Evolutionary conservation across 1,140 invertebrate genomes (phyloP).

Genomic region (Drosophila novamexicana): DNA sequence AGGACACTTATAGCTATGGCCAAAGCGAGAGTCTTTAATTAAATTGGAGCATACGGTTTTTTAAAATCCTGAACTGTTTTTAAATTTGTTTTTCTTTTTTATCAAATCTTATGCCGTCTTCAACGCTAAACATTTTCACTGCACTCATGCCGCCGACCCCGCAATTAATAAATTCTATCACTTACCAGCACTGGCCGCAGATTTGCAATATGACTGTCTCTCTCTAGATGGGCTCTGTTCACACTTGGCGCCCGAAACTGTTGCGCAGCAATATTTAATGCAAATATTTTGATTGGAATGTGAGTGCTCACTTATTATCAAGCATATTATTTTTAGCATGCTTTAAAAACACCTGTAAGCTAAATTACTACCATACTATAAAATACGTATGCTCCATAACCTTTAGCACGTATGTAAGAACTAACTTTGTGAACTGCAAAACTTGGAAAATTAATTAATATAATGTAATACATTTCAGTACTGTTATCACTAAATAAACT

Average conservation of each 20-base stretch:
- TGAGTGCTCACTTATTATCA: background rate
- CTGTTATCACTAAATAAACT: too few relatives aligned
- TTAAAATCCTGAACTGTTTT: constrained; percentile 45
- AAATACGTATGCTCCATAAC: background rate
- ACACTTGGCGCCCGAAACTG: constrained; percentile 43
- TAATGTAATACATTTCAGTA: background rate
- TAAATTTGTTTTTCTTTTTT: constrained; percentile 57
- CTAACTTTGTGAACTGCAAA: too few relatives aligned
- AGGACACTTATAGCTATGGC: background rate
- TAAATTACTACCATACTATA: background rate
- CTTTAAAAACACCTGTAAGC: background rate
- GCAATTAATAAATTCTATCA: constrained; percentile 35
- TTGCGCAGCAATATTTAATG: constrained; percentile 27
- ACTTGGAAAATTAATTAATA: background rate
- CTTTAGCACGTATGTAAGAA: background rate
- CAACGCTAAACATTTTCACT: constrained; percentile 76
- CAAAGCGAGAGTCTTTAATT: background rate
- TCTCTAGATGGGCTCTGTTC: constrained; percentile 24
- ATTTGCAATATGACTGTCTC: constrained; percentile 55
- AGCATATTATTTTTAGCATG: background rate
- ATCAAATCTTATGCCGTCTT: constrained; percentile 68
- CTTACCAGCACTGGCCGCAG: constrained; percentile 59
- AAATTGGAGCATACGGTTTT: constrained; percentile 26
- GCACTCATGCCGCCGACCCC: constrained; percentile 60
- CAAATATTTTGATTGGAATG: constrained; percentile 9